phyloP scores from a whole-genome alignment of 2,113 vertebrate genomes.

The Sorex araneus region DNA sequence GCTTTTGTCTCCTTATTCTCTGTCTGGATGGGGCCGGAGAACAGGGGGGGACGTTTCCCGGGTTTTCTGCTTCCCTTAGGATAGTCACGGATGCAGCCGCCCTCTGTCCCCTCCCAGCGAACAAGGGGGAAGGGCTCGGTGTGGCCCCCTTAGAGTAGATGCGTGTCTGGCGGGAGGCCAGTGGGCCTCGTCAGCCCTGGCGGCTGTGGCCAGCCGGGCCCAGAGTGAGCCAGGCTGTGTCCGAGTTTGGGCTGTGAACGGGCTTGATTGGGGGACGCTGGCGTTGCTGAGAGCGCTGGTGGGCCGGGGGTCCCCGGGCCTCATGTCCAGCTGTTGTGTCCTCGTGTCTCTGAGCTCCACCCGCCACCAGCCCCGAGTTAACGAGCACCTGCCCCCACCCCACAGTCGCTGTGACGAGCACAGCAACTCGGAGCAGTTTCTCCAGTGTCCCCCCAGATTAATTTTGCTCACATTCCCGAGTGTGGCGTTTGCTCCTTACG shows the following conservation, averaged over 20 bases:
- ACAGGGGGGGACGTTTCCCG: not conserved
- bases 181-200: not conserved
- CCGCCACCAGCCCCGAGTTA: too few species aligned
- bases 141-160: not conserved
- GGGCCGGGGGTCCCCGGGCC: too few species aligned
- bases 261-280: not conserved
- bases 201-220: too few species aligned
- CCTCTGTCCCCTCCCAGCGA: not conserved
- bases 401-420: too few species aligned
- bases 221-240: not conserved
- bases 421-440: too few species aligned
- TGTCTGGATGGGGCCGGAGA: not conserved
- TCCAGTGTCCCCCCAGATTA: not conserved
- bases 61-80: not conserved
- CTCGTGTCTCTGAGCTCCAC: too few species aligned
- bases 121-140: not conserved
- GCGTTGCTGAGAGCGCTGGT: too few species aligned
- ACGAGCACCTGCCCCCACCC: too few species aligned
- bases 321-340: too few species aligned
- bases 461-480: conserved; percentile 52
- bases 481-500: not conserved
- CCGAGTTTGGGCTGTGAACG: not conserved
- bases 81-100: not conserved
- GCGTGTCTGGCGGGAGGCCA: not conserved
- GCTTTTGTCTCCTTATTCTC: not conserved